Base-by-base conservation (phyloP, 2,797 vertebrate species). In the Enteromius trimaculatus region DNA sequence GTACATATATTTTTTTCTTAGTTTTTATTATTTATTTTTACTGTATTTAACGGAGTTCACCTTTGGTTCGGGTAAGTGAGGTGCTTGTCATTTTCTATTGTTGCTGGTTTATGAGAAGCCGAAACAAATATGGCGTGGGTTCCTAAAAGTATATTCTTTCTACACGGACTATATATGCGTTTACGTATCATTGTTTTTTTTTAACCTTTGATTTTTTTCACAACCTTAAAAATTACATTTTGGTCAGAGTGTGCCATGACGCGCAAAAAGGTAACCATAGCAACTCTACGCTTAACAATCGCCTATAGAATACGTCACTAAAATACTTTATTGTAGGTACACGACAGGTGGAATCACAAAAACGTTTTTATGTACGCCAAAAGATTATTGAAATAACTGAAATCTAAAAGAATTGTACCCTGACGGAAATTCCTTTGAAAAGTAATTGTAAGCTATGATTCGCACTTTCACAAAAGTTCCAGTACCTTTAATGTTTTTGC, bases 41-140 rank as follows among this genome's bases (percentile, higher is more conserved):
- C n/a, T 6, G 11, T 76, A 29, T 8, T 66, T 31, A 47, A 78
- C 84, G 47, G 74, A 70, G 42, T 71, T 58, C 11, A 31, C 74
- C 64, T 82, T 86, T 81, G 62, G 51, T 68, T 74, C 70, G 49
- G 85, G 87, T 88, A 85, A 77, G 83, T 77, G 47, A 39, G 34
- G 5, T 49, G 39, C 64, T 49, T 44, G 26, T 23, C 42, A 75
- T n/a, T 58, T 47, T 34, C 26, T 74, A 53, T 53, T 51, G 29
- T 53, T 44, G 37, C 21, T 58, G 31, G 6, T 58, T 77, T 42
- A 21, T 60, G 5, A 11, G 5, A 34, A 37, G 49, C 13, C 39
- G 29, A 10, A 71, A 10, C 7, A 17, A 49, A 70, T 47, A 44
- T 55, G 21, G 3, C 6, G 6, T 51, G 26, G 6, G 11, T 37